Evolutionary conservation across 2,797 vertebrate species (phyloP).

Genomic region (Momotus momota): DNA sequence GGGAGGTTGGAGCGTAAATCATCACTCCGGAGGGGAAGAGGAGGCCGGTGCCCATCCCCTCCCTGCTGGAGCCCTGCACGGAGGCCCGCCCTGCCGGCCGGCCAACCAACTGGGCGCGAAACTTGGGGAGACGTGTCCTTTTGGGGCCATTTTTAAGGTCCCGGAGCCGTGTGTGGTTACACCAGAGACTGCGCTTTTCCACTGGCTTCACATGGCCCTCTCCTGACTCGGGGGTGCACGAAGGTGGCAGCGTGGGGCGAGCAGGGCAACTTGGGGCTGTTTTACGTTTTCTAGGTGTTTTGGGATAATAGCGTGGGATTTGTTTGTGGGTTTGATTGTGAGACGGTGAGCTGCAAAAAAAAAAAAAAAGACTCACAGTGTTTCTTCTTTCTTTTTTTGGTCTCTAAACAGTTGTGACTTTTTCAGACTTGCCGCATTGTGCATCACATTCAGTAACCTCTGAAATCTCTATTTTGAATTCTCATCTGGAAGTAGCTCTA

Average conservation of each 20-base stretch:
- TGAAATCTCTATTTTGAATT: neutral
- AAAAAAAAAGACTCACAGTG: fast-evolving
- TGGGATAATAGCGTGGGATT: neutral
- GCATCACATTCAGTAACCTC: fast-evolving
- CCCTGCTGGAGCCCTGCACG: neutral
- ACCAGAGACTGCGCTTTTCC: neutral
- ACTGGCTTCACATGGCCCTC: fast-evolving
- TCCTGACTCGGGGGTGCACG: fast-evolving
- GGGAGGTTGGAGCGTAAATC: neutral
- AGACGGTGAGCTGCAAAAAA: neutral
- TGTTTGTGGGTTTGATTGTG: neutral
- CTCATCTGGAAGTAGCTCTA: neutral
- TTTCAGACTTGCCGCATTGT: neutral
- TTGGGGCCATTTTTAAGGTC: fast-evolving
- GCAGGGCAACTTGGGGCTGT: neutral
- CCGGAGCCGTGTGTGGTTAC: neutral
- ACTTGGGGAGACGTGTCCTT: fast-evolving
- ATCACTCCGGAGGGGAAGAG: neutral
- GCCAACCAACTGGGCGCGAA: neutral
- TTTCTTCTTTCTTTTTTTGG: fast-evolving
- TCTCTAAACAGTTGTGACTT: neutral
- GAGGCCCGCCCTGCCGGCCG: neutral
- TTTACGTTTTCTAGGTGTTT: neutral
- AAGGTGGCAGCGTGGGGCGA: neutral
- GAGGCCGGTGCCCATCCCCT: neutral